Conservation (phyloP, 2,888 invertebrate species). For the Tachina fera region DNA sequence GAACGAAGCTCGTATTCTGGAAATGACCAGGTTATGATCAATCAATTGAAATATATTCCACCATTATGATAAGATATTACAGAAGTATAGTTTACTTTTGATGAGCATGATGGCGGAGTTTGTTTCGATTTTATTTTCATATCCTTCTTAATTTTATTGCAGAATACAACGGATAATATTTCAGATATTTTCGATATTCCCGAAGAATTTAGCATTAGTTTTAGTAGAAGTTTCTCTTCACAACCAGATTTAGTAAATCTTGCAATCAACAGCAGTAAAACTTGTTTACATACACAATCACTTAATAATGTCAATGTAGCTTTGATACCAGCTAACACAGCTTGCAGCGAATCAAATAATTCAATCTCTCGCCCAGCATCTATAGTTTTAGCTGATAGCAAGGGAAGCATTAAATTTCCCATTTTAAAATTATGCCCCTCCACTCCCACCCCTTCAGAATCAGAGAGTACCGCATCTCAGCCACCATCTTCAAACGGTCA, state of each 20-base stretch:
- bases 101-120: constrained; percentile 14
- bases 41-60: constrained; percentile 21
- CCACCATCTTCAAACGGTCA: constrained; percentile 5
- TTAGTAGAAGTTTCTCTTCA: constrained; percentile 47
- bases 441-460: constrained; percentile 80
- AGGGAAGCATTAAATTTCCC: constrained; percentile 74
- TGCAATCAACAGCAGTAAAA: constrained; percentile 2
- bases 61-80: background rate
- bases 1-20: background rate
- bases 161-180: constrained; percentile 35
- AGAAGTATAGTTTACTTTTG: background rate
- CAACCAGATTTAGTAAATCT: constrained; percentile 55
- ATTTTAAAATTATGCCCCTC: constrained; percentile 79
- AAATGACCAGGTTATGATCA: constrained; percentile 1
- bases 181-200: constrained; percentile 26
- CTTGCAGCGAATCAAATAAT: constrained; percentile 22
- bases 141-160: constrained; percentile 37
- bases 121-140: background rate
- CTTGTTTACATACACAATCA: constrained; percentile 57
- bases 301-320: constrained; percentile 61
- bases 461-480: constrained; percentile 74
- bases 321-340: constrained; percentile 15
- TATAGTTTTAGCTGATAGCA: constrained; percentile 62
- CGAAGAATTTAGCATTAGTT: background rate
- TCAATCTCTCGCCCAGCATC: constrained; percentile 59